Evolutionary conservation across 2,888 invertebrate genomes (phyloP).

Genomic region (Spicauda simplicius): DNA sequence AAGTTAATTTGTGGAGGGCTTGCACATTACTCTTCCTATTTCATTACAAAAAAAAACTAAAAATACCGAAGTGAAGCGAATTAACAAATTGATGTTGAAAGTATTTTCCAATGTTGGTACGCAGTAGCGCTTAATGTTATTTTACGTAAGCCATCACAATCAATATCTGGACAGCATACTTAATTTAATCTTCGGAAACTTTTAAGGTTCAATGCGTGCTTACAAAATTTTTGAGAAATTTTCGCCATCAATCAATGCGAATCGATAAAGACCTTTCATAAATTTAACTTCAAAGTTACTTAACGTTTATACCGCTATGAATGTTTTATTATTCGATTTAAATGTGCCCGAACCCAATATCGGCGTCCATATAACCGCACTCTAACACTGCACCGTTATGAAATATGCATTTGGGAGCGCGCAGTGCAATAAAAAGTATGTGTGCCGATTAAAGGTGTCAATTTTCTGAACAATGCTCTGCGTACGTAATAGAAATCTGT

Average conservation of each 20-base stretch:
- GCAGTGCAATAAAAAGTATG: slow-evolving; percentile 13
- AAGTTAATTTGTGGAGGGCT: too few species aligned
- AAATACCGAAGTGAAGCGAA: slow-evolving; percentile 14
- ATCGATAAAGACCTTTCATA: not conserved
- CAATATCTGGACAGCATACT: not conserved
- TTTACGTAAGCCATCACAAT: slow-evolving; percentile 24
- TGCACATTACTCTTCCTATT: not conserved
- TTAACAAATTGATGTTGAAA: slow-evolving; percentile 29
- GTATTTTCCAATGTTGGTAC: slow-evolving; percentile 9
- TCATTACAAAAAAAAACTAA: not conserved
- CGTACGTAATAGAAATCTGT: slow-evolving; percentile 28
- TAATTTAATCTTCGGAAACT: slow-evolving; percentile 10
- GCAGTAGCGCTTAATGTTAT: slow-evolving; percentile 14
- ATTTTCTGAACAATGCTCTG: slow-evolving; percentile 24
- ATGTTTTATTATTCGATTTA: not conserved
- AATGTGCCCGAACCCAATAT: not conserved
- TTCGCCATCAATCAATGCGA: slow-evolving; percentile 4
- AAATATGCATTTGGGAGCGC: slow-evolving; percentile 14
- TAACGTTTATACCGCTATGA: too few species aligned
- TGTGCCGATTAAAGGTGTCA: slow-evolving; percentile 21
- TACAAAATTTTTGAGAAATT: slow-evolving; percentile 12
- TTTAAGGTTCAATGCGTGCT: slow-evolving; percentile 1
- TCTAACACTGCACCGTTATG: slow-evolving; percentile 8
- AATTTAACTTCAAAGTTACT: slow-evolving; percentile 1
- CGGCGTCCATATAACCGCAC: slow-evolving; percentile 9